Conservation (phyloP, 2,113 vertebrate genomes). For the Crotalus helleri region DNA sequence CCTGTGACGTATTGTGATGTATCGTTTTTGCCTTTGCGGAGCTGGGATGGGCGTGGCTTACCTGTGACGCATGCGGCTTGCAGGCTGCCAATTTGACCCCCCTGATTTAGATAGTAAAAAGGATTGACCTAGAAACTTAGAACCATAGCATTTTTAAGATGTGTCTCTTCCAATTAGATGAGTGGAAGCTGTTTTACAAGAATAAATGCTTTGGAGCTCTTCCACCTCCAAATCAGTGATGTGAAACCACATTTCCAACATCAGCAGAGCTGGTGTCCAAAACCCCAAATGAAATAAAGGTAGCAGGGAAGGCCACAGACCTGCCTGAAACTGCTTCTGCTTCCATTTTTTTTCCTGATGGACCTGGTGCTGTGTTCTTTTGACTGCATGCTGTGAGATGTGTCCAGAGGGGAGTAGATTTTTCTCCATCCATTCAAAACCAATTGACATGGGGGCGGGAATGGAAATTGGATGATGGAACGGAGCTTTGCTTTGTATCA, state of each 20-base stretch:
- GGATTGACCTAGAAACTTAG: background rate
- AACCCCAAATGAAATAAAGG: background rate
- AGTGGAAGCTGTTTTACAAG: background rate
- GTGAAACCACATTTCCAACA: too few species aligned
- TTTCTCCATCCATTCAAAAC: background rate
- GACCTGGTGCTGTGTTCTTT: rapidly evolving
- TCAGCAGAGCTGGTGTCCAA: background rate
- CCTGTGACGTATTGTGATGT: too few species aligned
- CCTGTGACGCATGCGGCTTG: too few species aligned
- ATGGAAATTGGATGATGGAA: background rate
- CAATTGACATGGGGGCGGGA: conserved; percentile 22
- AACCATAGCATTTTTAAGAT: background rate
- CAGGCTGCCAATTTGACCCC: too few species aligned
- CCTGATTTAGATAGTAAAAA: background rate
- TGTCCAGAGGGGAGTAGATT: background rate
- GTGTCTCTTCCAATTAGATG: background rate
- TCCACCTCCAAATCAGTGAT: background rate
- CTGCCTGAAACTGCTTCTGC: too few species aligned
- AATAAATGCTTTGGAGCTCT: background rate
- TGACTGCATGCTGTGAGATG: background rate
- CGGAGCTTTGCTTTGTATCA: conserved; percentile 40
- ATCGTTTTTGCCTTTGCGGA: too few species aligned
- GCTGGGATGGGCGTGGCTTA: too few species aligned
- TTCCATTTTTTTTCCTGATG: background rate
- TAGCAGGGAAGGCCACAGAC: too few species aligned